These are phyloP conservation scores for Pardosa pseudoannulata DNA, from an alignment of 2,888 invertebrate species.

Conservation along the genomic window DNA sequence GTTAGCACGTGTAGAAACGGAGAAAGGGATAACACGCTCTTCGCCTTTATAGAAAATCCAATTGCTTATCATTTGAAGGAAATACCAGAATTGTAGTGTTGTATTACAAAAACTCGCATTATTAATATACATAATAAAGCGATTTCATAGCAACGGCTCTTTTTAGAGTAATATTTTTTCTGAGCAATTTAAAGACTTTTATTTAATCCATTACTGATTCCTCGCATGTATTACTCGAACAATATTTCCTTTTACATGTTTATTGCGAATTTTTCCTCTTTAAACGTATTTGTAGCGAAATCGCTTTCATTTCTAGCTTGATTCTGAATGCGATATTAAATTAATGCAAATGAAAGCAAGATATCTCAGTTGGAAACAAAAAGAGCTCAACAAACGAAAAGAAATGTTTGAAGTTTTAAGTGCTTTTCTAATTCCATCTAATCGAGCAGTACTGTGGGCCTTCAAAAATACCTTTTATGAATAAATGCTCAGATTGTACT, in stretches of 20 bases:
- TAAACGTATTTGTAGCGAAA: not conserved
- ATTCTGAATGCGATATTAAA: conserved; percentile 7
- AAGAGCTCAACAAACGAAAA: conserved; percentile 14
- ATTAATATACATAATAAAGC: too few species aligned
- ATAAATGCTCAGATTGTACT: conserved; percentile 15
- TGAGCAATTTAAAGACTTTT: not conserved
- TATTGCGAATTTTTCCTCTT: not conserved
- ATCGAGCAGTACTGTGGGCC: conserved; percentile 15
- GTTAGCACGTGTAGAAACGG: too few species aligned
- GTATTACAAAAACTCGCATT: too few species aligned
- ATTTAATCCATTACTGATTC: conserved; percentile 2
- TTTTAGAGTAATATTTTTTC: not conserved
- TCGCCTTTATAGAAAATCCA: too few species aligned
- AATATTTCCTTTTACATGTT: conserved; percentile 6
- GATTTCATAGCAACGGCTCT: too few species aligned
- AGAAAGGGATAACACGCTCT: too few species aligned
- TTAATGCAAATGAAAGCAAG: conserved; percentile 13
- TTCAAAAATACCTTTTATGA: conserved; percentile 17
- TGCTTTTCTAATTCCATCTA: conserved; percentile 17
- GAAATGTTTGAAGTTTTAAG: conserved; percentile 7
- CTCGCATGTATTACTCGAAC: not conserved
- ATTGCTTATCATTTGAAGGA: too few species aligned
- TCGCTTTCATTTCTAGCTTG: not conserved
- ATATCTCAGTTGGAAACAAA: conserved; percentile 2
- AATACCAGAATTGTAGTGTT: too few species aligned